Evolutionary conservation across 2,113 vertebrate genomes (phyloP), one percentile per base, ranked within the genome.

Genomic region (Esox niger): DNA sequence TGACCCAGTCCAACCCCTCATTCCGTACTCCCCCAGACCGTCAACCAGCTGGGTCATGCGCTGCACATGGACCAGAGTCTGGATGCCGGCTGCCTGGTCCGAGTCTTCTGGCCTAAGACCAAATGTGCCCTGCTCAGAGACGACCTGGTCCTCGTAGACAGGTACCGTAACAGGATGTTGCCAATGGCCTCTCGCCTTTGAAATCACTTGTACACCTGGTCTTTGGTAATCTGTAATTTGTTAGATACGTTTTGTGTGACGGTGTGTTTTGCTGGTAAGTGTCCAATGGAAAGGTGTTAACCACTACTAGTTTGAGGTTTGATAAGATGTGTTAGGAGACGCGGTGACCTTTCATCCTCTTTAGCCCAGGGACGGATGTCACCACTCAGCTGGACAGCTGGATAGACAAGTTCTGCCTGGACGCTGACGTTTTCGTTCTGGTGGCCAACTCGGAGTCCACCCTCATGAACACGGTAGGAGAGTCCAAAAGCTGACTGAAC

Each of bases 361-460:
- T 43, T 43, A 99, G 97, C 72, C 97, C 97, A 0, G 97, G 97
- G 59, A 99, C 96, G 61, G 97, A 99, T 76, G 96, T 99, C 68
- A 99, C 97, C 2, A 91, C 95, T 55, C 88, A 99, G 63, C 86
- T 99, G 76, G 97, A 99, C 87, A 97, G 90, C 88, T 99, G 97
- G 97, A 99, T 99, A 66, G 96, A 98, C 85, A 99, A 98, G 59
- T 99, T 99, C 86, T 99, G 97, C 78, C 88, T 98, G 62, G 97
- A 99, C 68, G 97, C 97, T 33, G 97, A 98, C 64, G 97, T 98
- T 56, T 98, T 98, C 71, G 96, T 99, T 80, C 88, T 99, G 83
- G 97, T 99, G 75, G 97, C 96, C 55, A 99, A 99, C 84, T 98
- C 97, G 0, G 97, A 99, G 80, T 99, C 97, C 8, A 99, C 97